phyloP scores from a whole-genome alignment of 2,888 invertebrate species.

The Alloplasta piceator region DNA sequence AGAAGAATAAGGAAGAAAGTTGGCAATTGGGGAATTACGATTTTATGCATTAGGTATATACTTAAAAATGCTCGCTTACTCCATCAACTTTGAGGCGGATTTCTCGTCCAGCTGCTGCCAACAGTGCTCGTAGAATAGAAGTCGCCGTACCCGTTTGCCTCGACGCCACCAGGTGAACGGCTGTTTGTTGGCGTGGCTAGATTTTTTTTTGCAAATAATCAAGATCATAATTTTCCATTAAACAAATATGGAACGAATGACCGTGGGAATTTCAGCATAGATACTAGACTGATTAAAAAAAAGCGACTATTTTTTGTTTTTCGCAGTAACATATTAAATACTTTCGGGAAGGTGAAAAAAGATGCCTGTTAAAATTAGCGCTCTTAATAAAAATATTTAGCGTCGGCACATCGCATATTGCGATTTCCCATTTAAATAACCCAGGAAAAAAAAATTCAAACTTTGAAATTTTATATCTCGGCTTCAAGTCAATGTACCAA shows the following conservation, averaged over 20 bases:
- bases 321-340: no score
- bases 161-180: slow-evolving; percentile 97
- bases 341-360: no score
- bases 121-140: slow-evolving; percentile 93
- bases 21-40: neutral
- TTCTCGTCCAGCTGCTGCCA: slow-evolving; percentile 95
- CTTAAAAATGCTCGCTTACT: slow-evolving; percentile 85
- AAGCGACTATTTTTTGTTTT: no score
- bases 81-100: slow-evolving; percentile 94
- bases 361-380: no score
- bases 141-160: slow-evolving; percentile 97
- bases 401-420: no score
- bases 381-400: no score
- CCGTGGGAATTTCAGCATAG: neutral
- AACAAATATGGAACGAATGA: slow-evolving; percentile 3
- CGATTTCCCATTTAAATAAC: no score
- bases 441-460: no score
- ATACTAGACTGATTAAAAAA: no score
- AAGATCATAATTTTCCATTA: slow-evolving; percentile 27
- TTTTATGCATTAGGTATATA: neutral
- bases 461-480: no score
- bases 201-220: slow-evolving; percentile 30
- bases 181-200: slow-evolving; percentile 96
- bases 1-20: slow-evolving; percentile 5
- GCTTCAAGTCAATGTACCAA: no score